These are phyloP conservation scores for Chaetophractus vellerosus DNA, from an alignment of 2,797 vertebrate species.

Conservation along the genomic window DNA sequence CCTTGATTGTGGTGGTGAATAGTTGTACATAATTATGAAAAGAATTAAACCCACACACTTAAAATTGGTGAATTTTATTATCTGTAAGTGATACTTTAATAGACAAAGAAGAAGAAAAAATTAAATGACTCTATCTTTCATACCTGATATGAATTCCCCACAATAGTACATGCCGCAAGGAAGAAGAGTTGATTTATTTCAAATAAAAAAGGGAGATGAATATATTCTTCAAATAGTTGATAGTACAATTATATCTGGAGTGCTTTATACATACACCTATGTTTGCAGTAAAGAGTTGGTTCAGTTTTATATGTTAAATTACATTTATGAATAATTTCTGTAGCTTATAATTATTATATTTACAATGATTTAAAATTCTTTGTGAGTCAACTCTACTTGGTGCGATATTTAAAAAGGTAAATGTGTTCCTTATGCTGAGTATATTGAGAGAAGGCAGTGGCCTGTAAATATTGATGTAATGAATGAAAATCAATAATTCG, in stretches of 20 bases:
- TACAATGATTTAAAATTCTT: neutral
- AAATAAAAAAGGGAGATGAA: neutral
- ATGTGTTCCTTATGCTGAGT: neutral
- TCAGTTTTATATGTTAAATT: neutral
- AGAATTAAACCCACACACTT: neutral
- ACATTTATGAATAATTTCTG: neutral
- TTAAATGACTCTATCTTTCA: slow-evolving; percentile 52
- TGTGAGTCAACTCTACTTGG: neutral
- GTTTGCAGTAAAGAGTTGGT: neutral
- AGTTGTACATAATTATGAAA: neutral
- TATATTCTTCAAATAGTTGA: slow-evolving; percentile 4
- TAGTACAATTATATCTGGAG: neutral
- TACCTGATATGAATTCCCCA: neutral
- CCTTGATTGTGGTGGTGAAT: neutral
- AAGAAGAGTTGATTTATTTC: neutral
- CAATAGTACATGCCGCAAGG: neutral
- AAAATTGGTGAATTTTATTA: neutral
- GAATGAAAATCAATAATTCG: slow-evolving; percentile 39
- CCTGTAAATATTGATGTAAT: neutral
- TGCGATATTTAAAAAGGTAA: slow-evolving; percentile 30
- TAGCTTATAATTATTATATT: neutral
- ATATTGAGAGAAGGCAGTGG: slow-evolving; percentile 20
- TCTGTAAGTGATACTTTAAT: neutral
- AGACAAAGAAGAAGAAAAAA: neutral
- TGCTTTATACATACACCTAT: slow-evolving; percentile 4